Evolutionary conservation across 2,113 vertebrate species (phyloP), one percentile per base, ranked within the genome.

Genomic region (Corynorhinus townsendii): DNA sequence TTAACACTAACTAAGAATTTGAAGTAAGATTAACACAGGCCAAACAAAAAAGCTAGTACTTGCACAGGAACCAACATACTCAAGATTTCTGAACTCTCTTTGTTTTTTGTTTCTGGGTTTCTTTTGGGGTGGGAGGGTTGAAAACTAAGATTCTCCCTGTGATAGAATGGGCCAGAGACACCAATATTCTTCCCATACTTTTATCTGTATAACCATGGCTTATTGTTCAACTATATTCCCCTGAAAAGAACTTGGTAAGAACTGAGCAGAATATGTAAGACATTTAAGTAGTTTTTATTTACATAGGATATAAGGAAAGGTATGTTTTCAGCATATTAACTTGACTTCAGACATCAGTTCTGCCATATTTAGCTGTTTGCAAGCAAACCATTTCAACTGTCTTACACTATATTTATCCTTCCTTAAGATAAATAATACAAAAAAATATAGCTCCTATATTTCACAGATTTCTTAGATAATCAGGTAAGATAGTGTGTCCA

Each of bases 331-430:
- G 30, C 7, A 87, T 8, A 28, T 20, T 64, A 26, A 20, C 4
- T 83, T 79, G 30, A 81, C 20, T 54, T 68, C 28, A 62, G 5
- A 83, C 56, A 69, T 2, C 8, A 73, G 0, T 76, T 86, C 22
- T 92, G 17, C 17, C 54, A 38, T 52, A 22, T 1, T 56, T 52
- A 43, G 2, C 28, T 76, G 4, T 62, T 49, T 56, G 3, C 2
- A 88, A 73, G 47, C 40, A 86, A 77, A 56, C 33, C 16, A 66
- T 85, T 91, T 35, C 33, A 47, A 40, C 17, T 72, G 49, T 86
- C 19, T 59, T 71, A 80, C 59, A 4, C 7, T 49, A 14, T 68
- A 11, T 64, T 54, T 82, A 35, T 77, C 49, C 2, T 45, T 66
- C 6, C 7, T 43, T 85, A 89, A 84, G 93, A 38, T 43, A 80